A percentile compares a stretch with the other conserved stretches of the same genome.
phyloP scores from a whole-genome alignment of 2,113 vertebrate genomes.

The Genyomyrus donnyi region DNA sequence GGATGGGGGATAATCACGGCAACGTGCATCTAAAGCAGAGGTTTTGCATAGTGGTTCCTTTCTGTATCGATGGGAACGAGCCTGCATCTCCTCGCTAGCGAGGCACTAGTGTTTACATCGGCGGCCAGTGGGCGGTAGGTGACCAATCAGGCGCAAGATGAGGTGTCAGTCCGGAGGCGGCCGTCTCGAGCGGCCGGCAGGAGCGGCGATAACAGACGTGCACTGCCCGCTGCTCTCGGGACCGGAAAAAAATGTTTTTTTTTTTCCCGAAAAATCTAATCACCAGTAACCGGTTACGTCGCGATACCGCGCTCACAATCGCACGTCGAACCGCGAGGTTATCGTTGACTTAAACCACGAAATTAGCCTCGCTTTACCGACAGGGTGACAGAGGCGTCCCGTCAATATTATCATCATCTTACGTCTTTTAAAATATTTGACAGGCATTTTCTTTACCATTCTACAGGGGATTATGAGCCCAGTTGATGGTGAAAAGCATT shows the following conservation, averaged over 20 bases:
- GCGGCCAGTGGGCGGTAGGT: not conserved
- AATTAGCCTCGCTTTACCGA: not conserved
- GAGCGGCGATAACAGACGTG: not conserved
- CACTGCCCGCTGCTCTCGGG: not conserved
- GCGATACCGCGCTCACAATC: not conserved
- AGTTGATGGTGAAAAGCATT: not conserved
- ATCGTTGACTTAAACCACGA: not conserved
- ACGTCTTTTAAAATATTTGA: not conserved
- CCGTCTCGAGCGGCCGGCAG: not conserved
- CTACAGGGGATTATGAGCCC: not conserved
- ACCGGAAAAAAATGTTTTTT: not conserved
- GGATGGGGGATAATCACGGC: not conserved
- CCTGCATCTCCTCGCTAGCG: not conserved
- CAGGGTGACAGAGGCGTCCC: not conserved
- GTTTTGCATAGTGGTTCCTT: not conserved
- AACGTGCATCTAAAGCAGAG: not conserved
- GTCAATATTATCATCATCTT: not conserved
- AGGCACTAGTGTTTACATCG: not conserved
- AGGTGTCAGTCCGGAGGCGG: not conserved
- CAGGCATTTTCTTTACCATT: not conserved
- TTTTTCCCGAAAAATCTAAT: not conserved
- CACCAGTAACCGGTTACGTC: not conserved
- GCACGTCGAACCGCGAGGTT: not conserved
- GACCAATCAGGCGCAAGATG: not conserved
- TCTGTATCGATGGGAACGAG: not conserved